Evolutionary conservation across 2,113 vertebrate genomes (phyloP).

Genomic region (Cryptotis parvus): DNA sequence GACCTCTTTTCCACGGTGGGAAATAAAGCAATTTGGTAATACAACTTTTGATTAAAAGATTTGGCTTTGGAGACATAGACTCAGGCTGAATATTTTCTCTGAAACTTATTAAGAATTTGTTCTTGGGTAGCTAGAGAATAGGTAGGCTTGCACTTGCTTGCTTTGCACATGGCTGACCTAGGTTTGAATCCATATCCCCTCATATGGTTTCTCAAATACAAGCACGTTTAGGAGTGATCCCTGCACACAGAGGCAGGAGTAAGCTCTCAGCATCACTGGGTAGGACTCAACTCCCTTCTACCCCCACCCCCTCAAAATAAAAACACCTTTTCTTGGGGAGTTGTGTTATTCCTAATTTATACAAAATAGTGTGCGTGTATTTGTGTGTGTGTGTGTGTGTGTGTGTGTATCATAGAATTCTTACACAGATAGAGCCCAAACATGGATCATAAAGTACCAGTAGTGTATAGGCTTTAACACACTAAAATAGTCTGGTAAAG

Average conservation of each 20-base stretch:
- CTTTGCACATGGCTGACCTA: too few relatives aligned
- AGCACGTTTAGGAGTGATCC: too few relatives aligned
- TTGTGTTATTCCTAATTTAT: too few relatives aligned
- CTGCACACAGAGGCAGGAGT: too few relatives aligned
- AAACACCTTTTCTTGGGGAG: too few relatives aligned
- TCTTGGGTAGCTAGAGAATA: background rate
- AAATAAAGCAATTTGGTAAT: background rate
- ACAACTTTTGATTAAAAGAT: background rate
- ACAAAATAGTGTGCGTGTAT: background rate
- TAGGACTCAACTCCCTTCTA: too few relatives aligned
- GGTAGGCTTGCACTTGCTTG: too few relatives aligned
- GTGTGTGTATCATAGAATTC: background rate
- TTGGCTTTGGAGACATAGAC: background rate
- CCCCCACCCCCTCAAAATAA: too few relatives aligned
- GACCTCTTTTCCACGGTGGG: fast-evolving
- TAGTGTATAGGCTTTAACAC: background rate
- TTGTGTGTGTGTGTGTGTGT: too few relatives aligned
- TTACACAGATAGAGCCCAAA: background rate
- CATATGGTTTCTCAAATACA: too few relatives aligned
- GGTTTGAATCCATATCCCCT: background rate
- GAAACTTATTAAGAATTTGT: background rate
- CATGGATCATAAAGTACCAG: background rate
- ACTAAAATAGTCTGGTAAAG: background rate
- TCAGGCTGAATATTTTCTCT: background rate
- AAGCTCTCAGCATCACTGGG: too few relatives aligned